phyloP scores from a whole-genome alignment of 2,113 vertebrate species.

The Notothenia rossii region DNA sequence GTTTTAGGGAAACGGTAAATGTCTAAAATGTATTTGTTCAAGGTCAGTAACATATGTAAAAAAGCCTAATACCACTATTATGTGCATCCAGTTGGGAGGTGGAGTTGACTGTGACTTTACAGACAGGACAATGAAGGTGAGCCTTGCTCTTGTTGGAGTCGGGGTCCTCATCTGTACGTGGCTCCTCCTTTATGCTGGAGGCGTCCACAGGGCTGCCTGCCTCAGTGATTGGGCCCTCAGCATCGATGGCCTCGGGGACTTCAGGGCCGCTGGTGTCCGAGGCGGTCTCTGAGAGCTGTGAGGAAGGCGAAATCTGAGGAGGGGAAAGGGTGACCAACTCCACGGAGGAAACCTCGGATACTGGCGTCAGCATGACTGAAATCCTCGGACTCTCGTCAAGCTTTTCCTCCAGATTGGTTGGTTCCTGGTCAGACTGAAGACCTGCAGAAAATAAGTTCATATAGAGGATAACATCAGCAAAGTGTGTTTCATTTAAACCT shows the following conservation, averaged over 20 bases:
- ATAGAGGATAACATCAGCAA: background rate
- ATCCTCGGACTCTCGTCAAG: constrained; percentile 79
- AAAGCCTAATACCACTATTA: constrained; percentile 88
- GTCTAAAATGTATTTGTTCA: too few species aligned
- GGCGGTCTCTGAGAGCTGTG: constrained; percentile 81
- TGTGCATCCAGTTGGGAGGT: constrained; percentile 95
- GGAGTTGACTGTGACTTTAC: constrained; percentile 98
- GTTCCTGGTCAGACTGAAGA: constrained; percentile 64
- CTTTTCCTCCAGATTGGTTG: constrained; percentile 64
- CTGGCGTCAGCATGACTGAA: constrained; percentile 78
- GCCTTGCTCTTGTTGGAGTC: constrained; percentile 87
- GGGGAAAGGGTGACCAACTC: constrained; percentile 77
- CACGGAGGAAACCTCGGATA: constrained; percentile 74
- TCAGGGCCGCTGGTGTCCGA: constrained; percentile 81
- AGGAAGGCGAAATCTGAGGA: constrained; percentile 83
- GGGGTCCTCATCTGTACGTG: constrained; percentile 62
- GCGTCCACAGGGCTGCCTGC: constrained; percentile 52
- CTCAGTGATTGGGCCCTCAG: constrained; percentile 32
- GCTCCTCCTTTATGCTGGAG: constrained; percentile 59
- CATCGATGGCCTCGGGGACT: constrained; percentile 42
- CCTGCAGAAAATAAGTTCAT: constrained; percentile 43
- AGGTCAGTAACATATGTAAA: background rate
- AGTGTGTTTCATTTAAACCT: background rate
- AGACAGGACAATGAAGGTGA: constrained; percentile 94
- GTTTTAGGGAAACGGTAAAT: too few species aligned